Percentiles rank a stretch among this genome's conserved stretches.
phyloP scores from a whole-genome alignment of 2,113 vertebrate genomes.

The Polypterus bichir region DNA sequence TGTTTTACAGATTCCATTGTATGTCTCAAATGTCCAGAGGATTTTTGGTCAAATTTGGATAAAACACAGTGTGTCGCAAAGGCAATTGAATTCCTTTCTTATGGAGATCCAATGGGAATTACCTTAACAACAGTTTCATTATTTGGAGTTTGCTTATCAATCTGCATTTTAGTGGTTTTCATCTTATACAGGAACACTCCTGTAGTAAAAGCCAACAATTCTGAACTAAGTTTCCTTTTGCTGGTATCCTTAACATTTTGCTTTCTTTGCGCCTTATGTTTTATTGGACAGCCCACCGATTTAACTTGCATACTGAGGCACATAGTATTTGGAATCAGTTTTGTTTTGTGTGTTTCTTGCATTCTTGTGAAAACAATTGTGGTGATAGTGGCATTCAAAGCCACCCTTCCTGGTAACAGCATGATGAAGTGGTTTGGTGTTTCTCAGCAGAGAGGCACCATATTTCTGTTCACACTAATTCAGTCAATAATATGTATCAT shows the following conservation, averaged over 20 bases:
- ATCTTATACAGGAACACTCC: conserved; percentile 12
- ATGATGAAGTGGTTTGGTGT: conserved; percentile 12
- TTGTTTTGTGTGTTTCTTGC: conserved; percentile 13
- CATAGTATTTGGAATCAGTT: conserved; percentile 9
- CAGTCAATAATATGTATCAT: conserved; percentile 8
- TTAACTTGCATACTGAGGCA: conserved; percentile 9
- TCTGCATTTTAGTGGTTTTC: conserved; percentile 5
- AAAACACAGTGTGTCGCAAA: background rate
- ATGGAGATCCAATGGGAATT: conserved; percentile 5
- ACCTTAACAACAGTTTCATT: conserved; percentile 6
- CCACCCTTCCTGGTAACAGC: conserved; percentile 10
- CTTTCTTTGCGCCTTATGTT: conserved; percentile 8
- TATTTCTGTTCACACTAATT: conserved; percentile 6
- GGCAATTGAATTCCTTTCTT: conserved; percentile 9
- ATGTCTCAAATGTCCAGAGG: background rate
- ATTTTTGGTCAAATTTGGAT: conserved; percentile 6
- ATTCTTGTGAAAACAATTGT: conserved; percentile 14
- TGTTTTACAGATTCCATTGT: background rate
- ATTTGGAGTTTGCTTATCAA: conserved; percentile 5
- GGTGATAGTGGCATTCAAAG: conserved; percentile 9
- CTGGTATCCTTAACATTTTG: conserved; percentile 6
- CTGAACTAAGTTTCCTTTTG: conserved; percentile 12
- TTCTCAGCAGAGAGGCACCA: conserved; percentile 8
- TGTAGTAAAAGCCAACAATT: conserved; percentile 10
- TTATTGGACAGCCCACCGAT: conserved; percentile 6